phyloP scores from a whole-genome alignment of 2,888 invertebrate genomes.

The Amblyjoppa fuscipennis region DNA sequence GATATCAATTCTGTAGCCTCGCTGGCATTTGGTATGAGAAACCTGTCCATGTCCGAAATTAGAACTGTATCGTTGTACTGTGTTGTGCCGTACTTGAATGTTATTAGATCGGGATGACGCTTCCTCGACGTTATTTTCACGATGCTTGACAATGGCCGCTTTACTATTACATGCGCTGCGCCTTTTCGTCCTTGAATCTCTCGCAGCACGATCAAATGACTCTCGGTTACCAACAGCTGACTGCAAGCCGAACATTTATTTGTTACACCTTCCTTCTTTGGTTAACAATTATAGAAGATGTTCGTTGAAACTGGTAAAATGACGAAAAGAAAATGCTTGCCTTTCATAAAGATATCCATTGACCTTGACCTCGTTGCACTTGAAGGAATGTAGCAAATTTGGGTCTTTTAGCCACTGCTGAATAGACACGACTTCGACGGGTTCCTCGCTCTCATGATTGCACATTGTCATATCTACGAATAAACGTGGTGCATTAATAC shows the following conservation, averaged over 20 bases:
- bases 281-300: neutral
- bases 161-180: conserved; percentile 93
- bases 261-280: neutral
- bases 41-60: conserved; percentile 96
- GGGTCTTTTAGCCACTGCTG: conserved; percentile 93
- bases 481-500: neutral
- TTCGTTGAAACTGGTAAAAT: neutral
- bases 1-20: conserved; percentile 96
- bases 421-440: conserved; percentile 92
- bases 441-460: conserved; percentile 87
- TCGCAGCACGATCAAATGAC: conserved; percentile 94
- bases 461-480: conserved; percentile 82
- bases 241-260: conserved; percentile 85
- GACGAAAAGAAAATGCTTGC: conserved; percentile 76
- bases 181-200: conserved; percentile 92
- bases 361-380: conserved; percentile 96
- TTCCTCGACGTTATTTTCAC: conserved; percentile 99
- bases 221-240: conserved; percentile 93
- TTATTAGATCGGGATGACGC: conserved; percentile 97
- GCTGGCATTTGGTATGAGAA: conserved; percentile 96
- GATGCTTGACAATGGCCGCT: conserved; percentile 95
- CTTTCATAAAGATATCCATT: conserved; percentile 95
- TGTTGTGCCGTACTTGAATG: conserved; percentile 97
- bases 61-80: conserved; percentile 91
- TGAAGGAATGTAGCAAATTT: conserved; percentile 94